Evolutionary conservation across 1,140 invertebrate genomes (phyloP).

Genomic region (Pentalonia nigronervosa): DNA sequence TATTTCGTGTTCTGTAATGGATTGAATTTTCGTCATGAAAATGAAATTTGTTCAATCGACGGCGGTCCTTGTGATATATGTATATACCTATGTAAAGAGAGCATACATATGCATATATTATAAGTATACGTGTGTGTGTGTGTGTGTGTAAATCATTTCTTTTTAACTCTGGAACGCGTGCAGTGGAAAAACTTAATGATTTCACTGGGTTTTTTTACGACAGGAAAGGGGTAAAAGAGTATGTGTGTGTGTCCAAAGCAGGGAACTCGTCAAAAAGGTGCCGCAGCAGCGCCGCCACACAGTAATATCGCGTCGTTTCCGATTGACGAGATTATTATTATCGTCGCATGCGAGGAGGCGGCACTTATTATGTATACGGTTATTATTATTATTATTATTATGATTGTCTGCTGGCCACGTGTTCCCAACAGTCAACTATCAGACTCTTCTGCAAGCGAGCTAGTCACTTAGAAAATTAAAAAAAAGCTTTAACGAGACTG

Average conservation of each 20-base stretch:
- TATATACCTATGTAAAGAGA: too few relatives aligned
- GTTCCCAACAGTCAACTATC: slow-evolving; percentile 12
- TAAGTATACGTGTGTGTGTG: not conserved
- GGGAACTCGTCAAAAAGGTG: slow-evolving; percentile 23
- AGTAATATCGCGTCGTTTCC: slow-evolving; percentile 36
- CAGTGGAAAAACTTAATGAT: not conserved
- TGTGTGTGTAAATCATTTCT: not conserved
- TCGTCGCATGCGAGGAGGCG: slow-evolving; percentile 45
- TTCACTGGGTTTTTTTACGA: slow-evolving; percentile 36
- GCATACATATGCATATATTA: too few relatives aligned
- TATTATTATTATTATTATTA: slow-evolving; percentile 33
- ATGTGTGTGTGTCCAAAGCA: not conserved
- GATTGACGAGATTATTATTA: slow-evolving; percentile 46
- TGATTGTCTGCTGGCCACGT: slow-evolving; percentile 52
- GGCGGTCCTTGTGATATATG: not conserved
- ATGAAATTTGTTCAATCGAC: not conserved
- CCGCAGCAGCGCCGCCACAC: slow-evolving; percentile 3
- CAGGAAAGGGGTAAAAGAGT: slow-evolving; percentile 25
- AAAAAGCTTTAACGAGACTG: slow-evolving; percentile 48
- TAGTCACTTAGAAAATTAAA: not conserved
- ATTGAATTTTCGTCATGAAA: slow-evolving; percentile 2
- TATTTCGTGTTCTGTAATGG: not conserved
- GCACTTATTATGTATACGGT: slow-evolving; percentile 26
- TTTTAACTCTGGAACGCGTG: not conserved
- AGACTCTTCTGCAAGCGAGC: not conserved